These are phyloP conservation scores for Sarcophaga bullata DNA, from an alignment of 1,140 invertebrate genomes.

Conservation along the genomic window DNA sequence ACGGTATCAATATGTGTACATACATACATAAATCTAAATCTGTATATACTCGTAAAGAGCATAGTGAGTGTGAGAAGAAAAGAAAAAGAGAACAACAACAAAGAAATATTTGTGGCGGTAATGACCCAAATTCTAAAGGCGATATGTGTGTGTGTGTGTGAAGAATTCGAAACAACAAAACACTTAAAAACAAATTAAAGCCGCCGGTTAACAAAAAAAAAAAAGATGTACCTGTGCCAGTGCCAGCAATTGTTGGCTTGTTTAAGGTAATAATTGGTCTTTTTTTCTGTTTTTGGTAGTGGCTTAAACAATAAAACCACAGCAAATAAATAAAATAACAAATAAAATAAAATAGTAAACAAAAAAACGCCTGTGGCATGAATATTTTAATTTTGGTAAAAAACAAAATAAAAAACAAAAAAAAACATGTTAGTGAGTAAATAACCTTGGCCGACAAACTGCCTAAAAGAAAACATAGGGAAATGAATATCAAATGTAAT, in stretches of 20 bases:
- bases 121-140: background rate
- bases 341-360: background rate
- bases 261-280: background rate
- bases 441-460: slow-evolving; percentile 25
- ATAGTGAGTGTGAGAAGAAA: no score
- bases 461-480: background rate
- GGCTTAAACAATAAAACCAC: background rate
- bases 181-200: background rate
- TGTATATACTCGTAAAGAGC: no score
- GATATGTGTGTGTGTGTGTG: no score
- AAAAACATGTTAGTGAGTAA: background rate
- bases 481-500: background rate
- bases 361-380: slow-evolving; percentile 5
- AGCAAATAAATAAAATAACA: background rate
- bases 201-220: background rate
- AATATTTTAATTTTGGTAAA: background rate
- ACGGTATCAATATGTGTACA: background rate
- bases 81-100: background rate
- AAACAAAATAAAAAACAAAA: background rate
- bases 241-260: no score
- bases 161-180: background rate
- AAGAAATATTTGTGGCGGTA: background rate
- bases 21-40: no score
- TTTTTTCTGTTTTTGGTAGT: background rate
- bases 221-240: background rate